phyloP scores from a whole-genome alignment of 1,140 invertebrate genomes.

The Tetragonula clypearis region DNA sequence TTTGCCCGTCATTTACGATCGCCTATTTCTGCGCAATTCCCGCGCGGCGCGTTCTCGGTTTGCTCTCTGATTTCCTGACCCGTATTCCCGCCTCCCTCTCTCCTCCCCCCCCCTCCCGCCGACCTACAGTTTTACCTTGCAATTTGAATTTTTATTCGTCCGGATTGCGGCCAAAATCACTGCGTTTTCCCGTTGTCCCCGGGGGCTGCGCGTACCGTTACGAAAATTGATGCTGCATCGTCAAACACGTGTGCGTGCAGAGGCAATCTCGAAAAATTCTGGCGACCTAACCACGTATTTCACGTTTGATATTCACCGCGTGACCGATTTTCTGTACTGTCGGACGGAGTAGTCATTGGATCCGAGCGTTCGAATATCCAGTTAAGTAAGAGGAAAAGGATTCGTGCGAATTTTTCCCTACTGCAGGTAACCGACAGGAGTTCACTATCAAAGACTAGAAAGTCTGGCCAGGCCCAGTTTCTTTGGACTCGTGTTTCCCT shows the following conservation, averaged over 20 bases:
- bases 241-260: not conserved
- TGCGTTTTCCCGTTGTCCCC: not conserved
- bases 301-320: not conserved
- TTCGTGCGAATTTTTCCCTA: not conserved
- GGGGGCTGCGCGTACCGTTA: not conserved
- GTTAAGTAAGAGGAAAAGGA: not conserved
- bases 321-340: not conserved
- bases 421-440: not conserved
- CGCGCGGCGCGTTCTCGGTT: not conserved
- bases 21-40: not conserved
- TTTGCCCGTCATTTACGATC: not conserved
- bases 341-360: not conserved
- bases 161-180: not conserved
- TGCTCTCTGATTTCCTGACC: not conserved
- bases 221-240: not conserved
- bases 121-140: not conserved
- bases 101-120: too few relatives aligned
- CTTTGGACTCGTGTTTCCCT: slow-evolving; percentile 58
- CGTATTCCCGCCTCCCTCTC: not conserved
- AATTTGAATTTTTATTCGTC: slow-evolving; percentile 37
- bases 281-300: not conserved
- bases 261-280: not conserved
- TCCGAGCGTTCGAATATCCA: not conserved
- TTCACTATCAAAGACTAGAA: not conserved
- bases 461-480: not conserved